Evolutionary conservation across 2,888 invertebrate genomes (phyloP).

Genomic region (Fabriciana adippe): DNA sequence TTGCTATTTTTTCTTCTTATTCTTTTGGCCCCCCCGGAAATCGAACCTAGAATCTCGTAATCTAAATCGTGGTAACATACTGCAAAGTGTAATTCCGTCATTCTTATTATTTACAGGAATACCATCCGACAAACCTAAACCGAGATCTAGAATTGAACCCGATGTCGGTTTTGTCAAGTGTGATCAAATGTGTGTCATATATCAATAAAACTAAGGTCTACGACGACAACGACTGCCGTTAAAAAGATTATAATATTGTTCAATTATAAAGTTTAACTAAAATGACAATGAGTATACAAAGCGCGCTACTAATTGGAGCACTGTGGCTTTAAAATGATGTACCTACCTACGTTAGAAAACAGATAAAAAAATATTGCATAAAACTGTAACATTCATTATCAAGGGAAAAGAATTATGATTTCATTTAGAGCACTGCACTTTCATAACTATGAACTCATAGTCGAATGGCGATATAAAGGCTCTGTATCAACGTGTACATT

Average conservation of each 20-base stretch:
- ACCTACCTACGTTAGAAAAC: not conserved
- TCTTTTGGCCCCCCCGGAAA: no score
- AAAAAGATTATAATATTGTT: not conserved
- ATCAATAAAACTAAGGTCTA: no score
- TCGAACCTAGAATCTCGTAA: no score
- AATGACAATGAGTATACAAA: not conserved
- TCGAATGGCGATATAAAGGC: conserved; percentile 10
- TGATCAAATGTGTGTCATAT: no score
- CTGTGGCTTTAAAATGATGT: not conserved
- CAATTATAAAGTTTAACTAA: not conserved
- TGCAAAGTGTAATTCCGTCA: no score
- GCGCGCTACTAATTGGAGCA: conserved; percentile 5
- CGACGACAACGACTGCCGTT: no score
- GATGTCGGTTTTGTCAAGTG: no score
- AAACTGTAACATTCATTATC: conserved; percentile 7
- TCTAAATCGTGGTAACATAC: no score
- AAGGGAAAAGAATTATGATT: conserved; percentile 16
- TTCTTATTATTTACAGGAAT: no score
- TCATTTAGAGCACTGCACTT: conserved; percentile 13
- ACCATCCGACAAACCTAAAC: no score
- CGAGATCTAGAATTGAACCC: no score
- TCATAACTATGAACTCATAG: conserved; percentile 12
- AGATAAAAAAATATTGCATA: conserved; percentile 3
- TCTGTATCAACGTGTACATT: conserved; percentile 11
- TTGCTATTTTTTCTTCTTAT: no score